These are phyloP conservation scores for Charanyca ferruginea DNA, from an alignment of 2,888 invertebrate genomes.

Conservation along the genomic window DNA sequence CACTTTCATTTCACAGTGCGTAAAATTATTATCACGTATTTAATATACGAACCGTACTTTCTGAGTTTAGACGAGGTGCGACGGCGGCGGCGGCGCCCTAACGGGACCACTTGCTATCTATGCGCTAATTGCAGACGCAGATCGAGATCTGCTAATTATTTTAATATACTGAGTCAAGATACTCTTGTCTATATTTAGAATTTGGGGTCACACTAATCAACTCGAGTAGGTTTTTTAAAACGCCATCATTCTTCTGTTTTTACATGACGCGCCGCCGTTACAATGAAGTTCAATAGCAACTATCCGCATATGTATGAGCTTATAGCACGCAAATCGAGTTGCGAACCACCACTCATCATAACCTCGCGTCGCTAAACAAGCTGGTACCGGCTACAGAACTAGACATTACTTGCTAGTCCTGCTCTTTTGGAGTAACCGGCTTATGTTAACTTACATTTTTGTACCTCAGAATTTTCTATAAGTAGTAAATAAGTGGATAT, in stretches of 20 bases:
- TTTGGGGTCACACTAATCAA: constrained; percentile 7
- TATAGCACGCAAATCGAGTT: too few relatives aligned
- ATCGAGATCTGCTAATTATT: constrained; percentile 27
- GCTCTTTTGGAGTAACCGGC: too few relatives aligned
- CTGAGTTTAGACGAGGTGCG: too few relatives aligned
- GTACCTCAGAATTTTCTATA: constrained; percentile 13
- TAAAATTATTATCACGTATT: too few relatives aligned
- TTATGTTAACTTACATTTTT: too few relatives aligned
- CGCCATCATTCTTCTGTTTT: neutral
- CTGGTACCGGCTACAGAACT: neutral
- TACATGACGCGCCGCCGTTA: constrained; percentile 7
- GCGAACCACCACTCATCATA: too few relatives aligned
- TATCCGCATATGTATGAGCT: neutral
- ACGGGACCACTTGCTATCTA: constrained; percentile 19
- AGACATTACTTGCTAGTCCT: neutral
- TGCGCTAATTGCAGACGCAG: constrained; percentile 38
- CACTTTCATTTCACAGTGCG: too few relatives aligned
- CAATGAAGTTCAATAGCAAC: constrained; percentile 13
- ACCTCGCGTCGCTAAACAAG: neutral
- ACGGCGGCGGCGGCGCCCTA: constrained; percentile 23
- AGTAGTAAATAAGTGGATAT: too few relatives aligned
- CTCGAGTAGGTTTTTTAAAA: neutral
- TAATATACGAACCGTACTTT: neutral
- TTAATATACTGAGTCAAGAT: constrained; percentile 14
- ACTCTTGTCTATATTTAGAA: neutral